Conservation (phyloP, 1,140 invertebrate species). For the Drosophila bifasciata region DNA sequence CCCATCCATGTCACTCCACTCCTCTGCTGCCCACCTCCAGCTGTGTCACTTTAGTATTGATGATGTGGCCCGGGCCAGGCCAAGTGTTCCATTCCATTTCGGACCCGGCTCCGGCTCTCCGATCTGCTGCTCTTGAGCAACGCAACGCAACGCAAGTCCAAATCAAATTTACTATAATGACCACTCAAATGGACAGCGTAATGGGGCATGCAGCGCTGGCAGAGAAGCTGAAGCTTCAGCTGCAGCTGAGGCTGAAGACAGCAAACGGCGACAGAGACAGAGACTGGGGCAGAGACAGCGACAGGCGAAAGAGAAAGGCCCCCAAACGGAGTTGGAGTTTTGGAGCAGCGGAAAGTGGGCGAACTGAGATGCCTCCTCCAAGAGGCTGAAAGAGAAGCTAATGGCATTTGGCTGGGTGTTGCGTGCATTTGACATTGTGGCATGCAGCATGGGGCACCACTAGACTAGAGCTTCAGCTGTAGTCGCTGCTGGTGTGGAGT, state of each 20-base stretch:
- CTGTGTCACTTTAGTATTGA: slow-evolving; percentile 71
- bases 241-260: neutral
- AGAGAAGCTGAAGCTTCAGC: slow-evolving; percentile 2
- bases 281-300: slow-evolving; percentile 4
- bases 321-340: slow-evolving; percentile 1
- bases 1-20: no score
- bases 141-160: slow-evolving; percentile 52
- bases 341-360: slow-evolving; percentile 29
- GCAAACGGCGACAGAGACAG: neutral
- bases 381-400: slow-evolving; percentile 24
- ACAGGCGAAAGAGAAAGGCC: slow-evolving; percentile 48
- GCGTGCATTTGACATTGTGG: slow-evolving; percentile 55
- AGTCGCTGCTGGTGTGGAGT: no score
- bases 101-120: no score
- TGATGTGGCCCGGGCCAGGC: slow-evolving; percentile 54
- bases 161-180: slow-evolving; percentile 80
- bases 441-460: slow-evolving; percentile 18
- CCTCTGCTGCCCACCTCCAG: neutral
- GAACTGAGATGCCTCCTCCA: slow-evolving; percentile 3
- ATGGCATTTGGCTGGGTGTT: slow-evolving; percentile 55
- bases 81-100: neutral
- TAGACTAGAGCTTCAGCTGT: no score
- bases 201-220: slow-evolving; percentile 58
- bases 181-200: slow-evolving; percentile 78
- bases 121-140: slow-evolving; percentile 38